These are phyloP conservation scores for Amphilophus citrinellus DNA, from an alignment of 2,113 vertebrate genomes.

Conservation along the genomic window DNA sequence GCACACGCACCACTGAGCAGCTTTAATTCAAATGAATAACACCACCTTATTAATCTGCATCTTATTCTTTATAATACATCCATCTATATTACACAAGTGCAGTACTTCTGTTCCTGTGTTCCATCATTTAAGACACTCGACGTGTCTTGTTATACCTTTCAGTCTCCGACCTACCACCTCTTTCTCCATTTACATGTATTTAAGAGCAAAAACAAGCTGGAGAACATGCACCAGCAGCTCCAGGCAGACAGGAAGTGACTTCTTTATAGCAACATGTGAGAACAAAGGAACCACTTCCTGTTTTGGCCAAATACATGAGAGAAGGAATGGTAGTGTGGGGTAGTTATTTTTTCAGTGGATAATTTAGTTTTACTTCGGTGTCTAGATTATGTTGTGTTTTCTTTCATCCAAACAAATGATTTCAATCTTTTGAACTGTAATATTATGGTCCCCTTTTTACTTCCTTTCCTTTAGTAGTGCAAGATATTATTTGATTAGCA, in stretches of 20 bases:
- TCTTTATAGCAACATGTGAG: conserved; percentile 13
- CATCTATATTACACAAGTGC: neutral
- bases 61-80: neutral
- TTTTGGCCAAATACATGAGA: conserved; percentile 18
- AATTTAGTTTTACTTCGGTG: neutral
- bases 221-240: neutral
- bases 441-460: neutral
- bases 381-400: neutral
- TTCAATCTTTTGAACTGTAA: neutral
- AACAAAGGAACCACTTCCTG: conserved; percentile 54
- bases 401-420: neutral
- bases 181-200: neutral
- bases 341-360: neutral
- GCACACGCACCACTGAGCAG: neutral
- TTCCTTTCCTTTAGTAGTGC: neutral
- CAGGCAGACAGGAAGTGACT: conserved; percentile 28
- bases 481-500: neutral
- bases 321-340: neutral
- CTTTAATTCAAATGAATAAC: neutral
- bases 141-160: neutral
- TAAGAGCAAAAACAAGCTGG: neutral
- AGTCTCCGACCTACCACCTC: neutral
- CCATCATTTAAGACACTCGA: neutral
- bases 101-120: neutral
- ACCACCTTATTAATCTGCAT: too few relatives aligned